Percentiles rank a stretch among this genome's conserved stretches.
Conservation (phyloP, 2,797 vertebrate species). For the Lophius americanus region DNA sequence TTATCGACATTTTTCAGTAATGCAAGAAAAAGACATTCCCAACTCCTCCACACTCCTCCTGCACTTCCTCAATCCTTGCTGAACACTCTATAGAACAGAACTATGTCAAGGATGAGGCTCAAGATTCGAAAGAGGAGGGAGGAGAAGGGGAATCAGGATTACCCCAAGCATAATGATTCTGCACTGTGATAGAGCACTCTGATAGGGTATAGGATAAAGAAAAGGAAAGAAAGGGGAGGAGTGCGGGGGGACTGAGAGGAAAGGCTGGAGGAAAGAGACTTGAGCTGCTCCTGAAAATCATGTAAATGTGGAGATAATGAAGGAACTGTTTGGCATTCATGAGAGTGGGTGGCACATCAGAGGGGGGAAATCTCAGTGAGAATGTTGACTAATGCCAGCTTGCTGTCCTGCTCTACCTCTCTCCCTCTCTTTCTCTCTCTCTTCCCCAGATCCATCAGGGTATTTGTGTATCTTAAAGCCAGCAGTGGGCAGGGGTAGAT, state of each 20-base stretch:
- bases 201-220: slow-evolving; percentile 22
- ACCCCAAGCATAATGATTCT: slow-evolving; percentile 80
- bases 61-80: background rate
- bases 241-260: slow-evolving; percentile 45
- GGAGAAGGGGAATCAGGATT: slow-evolving; percentile 68
- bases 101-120: slow-evolving; percentile 52
- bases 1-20: slow-evolving; percentile 80
- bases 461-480: slow-evolving; percentile 22
- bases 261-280: slow-evolving; percentile 65
- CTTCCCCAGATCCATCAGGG: slow-evolving; percentile 26
- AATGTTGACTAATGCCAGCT: slow-evolving; percentile 60
- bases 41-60: background rate
- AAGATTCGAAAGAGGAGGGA: slow-evolving; percentile 38
- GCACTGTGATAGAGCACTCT: slow-evolving; percentile 66
- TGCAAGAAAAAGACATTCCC: slow-evolving; percentile 54
- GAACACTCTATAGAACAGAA: slow-evolving; percentile 55
- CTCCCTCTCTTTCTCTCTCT: slow-evolving; percentile 5
- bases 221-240: slow-evolving; percentile 21
- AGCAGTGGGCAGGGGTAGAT: slow-evolving; percentile 38
- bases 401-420: slow-evolving; percentile 14
- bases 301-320: slow-evolving; percentile 80
- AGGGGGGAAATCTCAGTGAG: slow-evolving; percentile 66
- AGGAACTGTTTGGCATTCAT: slow-evolving; percentile 82
- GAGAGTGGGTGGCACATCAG: slow-evolving; percentile 74
- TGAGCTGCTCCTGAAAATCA: slow-evolving; percentile 73